Conservation (phyloP, 2,797 vertebrate species). For the Momotus momota region DNA sequence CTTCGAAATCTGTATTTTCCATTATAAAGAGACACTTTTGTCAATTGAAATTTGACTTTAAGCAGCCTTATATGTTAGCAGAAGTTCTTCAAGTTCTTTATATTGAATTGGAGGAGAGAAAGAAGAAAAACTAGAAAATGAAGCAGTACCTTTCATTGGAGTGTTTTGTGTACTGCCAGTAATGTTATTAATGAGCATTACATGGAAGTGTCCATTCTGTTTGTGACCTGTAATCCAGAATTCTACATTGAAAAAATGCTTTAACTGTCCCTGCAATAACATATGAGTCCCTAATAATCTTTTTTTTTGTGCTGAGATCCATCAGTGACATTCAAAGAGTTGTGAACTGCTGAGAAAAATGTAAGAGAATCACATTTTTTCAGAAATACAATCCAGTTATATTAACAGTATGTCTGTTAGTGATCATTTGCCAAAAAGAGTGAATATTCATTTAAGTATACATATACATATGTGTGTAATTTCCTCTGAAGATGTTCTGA, state of each 20-base stretch:
- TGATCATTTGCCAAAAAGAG: slow-evolving; percentile 52
- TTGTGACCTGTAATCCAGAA: background rate
- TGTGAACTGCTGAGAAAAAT: slow-evolving; percentile 21
- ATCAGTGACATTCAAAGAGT: background rate
- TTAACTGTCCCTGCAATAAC: background rate
- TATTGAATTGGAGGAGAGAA: background rate
- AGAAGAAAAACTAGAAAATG: background rate
- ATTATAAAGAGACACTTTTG: background rate
- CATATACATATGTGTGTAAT: slow-evolving; percentile 46
- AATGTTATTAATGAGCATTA: background rate
- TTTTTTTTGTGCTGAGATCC: background rate
- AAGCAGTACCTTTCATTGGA: background rate
- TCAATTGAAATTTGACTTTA: background rate
- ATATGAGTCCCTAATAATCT: background rate
- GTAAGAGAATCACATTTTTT: background rate
- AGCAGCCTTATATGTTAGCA: background rate
- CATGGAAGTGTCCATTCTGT: background rate
- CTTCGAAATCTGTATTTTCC: background rate
- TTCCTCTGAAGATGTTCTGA: slow-evolving; percentile 60
- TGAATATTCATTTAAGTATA: slow-evolving; percentile 32
- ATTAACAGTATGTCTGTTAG: slow-evolving; percentile 20
- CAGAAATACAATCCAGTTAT: slow-evolving; percentile 30
- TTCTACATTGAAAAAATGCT: background rate
- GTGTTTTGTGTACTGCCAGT: background rate
- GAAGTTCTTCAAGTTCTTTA: background rate